Percentiles rank a stretch among this genome's conserved stretches.
Conservation (phyloP, 2,797 vertebrate species). For the Diplodus puntazzo region DNA sequence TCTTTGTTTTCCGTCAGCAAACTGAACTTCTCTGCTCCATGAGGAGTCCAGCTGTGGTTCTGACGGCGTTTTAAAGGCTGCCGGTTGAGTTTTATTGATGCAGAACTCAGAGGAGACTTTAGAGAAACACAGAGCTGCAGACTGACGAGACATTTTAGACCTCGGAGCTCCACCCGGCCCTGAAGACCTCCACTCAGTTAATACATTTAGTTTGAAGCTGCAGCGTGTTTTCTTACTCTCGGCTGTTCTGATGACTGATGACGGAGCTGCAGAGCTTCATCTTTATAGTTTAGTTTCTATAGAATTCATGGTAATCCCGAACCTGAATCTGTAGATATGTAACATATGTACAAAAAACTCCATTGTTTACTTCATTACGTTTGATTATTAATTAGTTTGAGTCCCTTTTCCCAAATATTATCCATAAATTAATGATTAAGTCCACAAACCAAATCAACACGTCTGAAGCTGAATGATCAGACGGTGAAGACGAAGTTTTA, state of each 20-base stretch:
- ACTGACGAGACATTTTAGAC: not conserved
- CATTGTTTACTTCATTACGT: too few species aligned
- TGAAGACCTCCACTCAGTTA: not conserved
- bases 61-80: not conserved
- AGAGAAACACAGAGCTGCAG: not conserved
- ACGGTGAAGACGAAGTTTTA: too few species aligned
- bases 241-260: not conserved
- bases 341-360: too few species aligned
- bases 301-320: not conserved
- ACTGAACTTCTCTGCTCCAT: not conserved
- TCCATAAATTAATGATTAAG: too few species aligned
- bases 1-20: too few species aligned
- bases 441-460: too few species aligned
- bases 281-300: not conserved
- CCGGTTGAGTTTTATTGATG: not conserved
- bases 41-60: not conserved
- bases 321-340: not conserved
- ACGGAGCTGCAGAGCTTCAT: not conserved
- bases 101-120: not conserved
- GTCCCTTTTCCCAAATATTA: too few species aligned
- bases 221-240: not conserved
- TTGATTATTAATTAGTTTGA: too few species aligned
- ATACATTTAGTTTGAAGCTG: not conserved
- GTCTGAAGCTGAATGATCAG: too few species aligned
- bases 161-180: not conserved